Base-by-base conservation (phyloP, 2,797 vertebrate species). In the Chaenodraco wilsoni region DNA sequence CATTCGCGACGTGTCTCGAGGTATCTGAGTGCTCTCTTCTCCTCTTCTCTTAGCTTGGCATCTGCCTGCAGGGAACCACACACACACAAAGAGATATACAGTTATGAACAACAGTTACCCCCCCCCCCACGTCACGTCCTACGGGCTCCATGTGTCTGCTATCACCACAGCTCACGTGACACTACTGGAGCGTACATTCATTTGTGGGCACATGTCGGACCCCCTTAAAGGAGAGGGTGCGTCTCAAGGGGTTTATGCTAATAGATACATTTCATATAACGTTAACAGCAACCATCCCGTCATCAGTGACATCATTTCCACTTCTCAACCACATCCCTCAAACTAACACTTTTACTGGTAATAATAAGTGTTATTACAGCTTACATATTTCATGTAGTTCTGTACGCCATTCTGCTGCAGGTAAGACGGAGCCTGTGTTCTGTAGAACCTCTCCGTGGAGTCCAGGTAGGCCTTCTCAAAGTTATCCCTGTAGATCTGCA, bases 331-430 rank as follows among this genome's bases (percentile, higher is more conserved):
- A 14, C 12, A 45, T 71, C 33, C 45, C 40, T 60, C 13, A n/a
- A 33, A 11, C 3, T 4, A 44, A 41, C 3, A 49, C 23, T 11
- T 33, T 8, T 12, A 45, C 15, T 55, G 4, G 27, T 27, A 27
- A 27, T 37, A 41, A 23, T 37, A 41, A 23, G 6, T 11, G 9
- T 33, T 33, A 44, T 12, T 9, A 46, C 27, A 1, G 0, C 81
- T 1, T 82, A 99, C 98, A 92, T 99, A 99, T 99, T 99, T 99
- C 98, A 99, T 99, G 91, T 98, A 99, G 94, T 99, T 99, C 92
- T 99, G 97, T 81, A 99, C 97, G 87, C 98, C 98, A 0, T 99
- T 99, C 89, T 99, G 98, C 55, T 99, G 98, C 78, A 99, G 95
- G 92, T 99, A 99, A 5, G 97, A 97, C 54, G 97, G 97, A n/a